Evolutionary conservation across 2,797 vertebrate genomes (phyloP).

Genomic region (Myiothlypis coronata): DNA sequence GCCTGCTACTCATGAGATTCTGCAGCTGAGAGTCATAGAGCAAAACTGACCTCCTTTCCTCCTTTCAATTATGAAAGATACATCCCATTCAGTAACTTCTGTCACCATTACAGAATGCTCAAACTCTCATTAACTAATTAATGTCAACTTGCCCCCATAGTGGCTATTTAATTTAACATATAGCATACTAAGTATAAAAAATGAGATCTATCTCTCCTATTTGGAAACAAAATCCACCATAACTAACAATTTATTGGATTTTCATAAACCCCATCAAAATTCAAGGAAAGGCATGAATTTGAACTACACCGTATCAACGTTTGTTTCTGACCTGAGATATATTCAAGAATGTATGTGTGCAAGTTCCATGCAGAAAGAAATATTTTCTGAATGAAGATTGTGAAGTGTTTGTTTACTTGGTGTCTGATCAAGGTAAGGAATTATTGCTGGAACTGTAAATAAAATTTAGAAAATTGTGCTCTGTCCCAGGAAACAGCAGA

Average conservation of each 20-base stretch:
- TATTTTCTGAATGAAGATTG: background rate
- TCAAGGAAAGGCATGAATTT: background rate
- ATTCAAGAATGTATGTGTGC: rapidly evolving
- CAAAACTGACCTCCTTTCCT: background rate
- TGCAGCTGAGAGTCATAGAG: background rate
- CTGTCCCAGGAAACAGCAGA: background rate
- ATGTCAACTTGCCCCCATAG: background rate
- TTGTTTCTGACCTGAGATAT: background rate
- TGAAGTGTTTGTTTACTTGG: background rate
- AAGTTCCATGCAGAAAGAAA: background rate
- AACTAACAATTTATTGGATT: background rate
- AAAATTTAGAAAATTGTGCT: background rate
- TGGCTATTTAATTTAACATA: background rate
- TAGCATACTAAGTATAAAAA: background rate
- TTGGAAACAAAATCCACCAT: background rate
- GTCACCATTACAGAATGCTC: background rate
- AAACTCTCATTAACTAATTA: background rate
- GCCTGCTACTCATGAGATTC: background rate
- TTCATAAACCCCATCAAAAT: background rate
- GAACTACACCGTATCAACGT: rapidly evolving
- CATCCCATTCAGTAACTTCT: background rate
- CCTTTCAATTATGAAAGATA: background rate
- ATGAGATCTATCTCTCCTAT: background rate
- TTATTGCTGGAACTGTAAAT: background rate
- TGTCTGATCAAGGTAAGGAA: background rate